phyloP scores from a whole-genome alignment of 2,797 vertebrate genomes.

The Limosa lapponica region DNA sequence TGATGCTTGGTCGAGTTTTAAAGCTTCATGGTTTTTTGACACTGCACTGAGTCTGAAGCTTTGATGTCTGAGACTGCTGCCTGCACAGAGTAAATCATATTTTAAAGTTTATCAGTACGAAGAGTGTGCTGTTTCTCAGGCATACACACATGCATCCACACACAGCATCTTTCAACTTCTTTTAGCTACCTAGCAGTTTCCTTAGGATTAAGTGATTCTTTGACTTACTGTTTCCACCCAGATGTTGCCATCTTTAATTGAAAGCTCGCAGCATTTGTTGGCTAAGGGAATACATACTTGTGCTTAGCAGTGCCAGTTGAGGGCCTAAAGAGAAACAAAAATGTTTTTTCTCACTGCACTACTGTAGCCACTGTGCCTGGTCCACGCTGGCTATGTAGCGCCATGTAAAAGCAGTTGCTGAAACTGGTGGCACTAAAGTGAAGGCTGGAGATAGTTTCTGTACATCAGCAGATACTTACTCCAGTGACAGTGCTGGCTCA shows the following conservation, averaged over 20 bases:
- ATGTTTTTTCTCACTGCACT: neutral
- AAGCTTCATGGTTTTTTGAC: slow-evolving; percentile 73
- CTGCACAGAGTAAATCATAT: slow-evolving; percentile 67
- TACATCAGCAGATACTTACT: neutral
- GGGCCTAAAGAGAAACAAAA: neutral
- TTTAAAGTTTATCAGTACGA: slow-evolving; percentile 60
- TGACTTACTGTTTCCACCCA: neutral
- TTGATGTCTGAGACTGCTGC: slow-evolving; percentile 72
- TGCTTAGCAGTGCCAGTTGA: neutral
- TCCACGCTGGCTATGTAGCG: fast-evolving
- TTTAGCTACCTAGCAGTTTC: neutral
- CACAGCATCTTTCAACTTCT: neutral
- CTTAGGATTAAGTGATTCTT: slow-evolving; percentile 4
- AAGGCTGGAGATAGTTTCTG: neutral
- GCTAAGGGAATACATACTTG: neutral
- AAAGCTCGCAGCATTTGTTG: neutral
- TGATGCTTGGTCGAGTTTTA: slow-evolving; percentile 68
- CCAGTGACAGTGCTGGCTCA: neutral
- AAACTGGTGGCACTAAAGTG: neutral
- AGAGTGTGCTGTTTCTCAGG: slow-evolving; percentile 11
- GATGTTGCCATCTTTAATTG: neutral
- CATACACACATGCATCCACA: neutral
- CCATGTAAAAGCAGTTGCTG: neutral
- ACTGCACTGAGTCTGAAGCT: slow-evolving; percentile 61
- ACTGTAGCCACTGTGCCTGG: neutral